Conservation (phyloP, 2,888 invertebrate species). For the Nemapogon koenigi region DNA sequence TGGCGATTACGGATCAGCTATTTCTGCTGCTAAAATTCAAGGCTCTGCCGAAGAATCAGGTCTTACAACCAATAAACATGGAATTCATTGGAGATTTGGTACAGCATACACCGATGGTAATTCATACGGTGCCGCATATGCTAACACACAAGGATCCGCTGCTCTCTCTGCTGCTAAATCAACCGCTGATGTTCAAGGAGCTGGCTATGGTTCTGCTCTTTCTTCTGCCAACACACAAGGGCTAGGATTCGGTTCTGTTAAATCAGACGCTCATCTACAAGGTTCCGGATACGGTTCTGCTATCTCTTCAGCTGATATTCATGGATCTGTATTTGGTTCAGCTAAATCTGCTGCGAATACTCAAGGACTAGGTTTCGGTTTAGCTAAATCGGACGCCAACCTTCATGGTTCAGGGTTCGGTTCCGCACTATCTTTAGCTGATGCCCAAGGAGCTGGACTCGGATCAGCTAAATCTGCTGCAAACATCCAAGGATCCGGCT, state of each 20-base stretch:
- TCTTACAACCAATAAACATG: constrained; percentile 25
- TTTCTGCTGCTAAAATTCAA: constrained; percentile 24
- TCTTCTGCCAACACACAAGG: constrained; percentile 16
- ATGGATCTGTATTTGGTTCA: constrained; percentile 5
- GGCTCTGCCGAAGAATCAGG: constrained; percentile 29
- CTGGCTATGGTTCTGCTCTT: constrained; percentile 17
- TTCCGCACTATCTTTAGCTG: constrained; percentile 20
- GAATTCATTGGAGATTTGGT: constrained; percentile 43
- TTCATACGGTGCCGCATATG: constrained; percentile 5
- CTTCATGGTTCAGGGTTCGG: constrained; percentile 25
- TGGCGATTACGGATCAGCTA: constrained; percentile 21
- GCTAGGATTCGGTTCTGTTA: constrained; percentile 20
- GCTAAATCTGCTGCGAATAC: constrained; percentile 10
- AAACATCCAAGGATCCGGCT: constrained; percentile 19
- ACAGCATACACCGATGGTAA: constrained; percentile 6
- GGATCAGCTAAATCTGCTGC: constrained; percentile 36
- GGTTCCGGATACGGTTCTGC: constrained; percentile 20
- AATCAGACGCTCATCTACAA: constrained; percentile 24
- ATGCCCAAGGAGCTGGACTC: constrained; percentile 9
- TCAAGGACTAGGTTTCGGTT: constrained; percentile 18
- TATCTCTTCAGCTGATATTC: constrained; percentile 10
- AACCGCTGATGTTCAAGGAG: neutral
- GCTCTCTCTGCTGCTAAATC: too few relatives aligned
- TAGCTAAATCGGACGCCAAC: constrained; percentile 36
- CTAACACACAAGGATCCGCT: neutral